Conservation (phyloP, 2,113 vertebrate species). For the Cavia porcellus region DNA sequence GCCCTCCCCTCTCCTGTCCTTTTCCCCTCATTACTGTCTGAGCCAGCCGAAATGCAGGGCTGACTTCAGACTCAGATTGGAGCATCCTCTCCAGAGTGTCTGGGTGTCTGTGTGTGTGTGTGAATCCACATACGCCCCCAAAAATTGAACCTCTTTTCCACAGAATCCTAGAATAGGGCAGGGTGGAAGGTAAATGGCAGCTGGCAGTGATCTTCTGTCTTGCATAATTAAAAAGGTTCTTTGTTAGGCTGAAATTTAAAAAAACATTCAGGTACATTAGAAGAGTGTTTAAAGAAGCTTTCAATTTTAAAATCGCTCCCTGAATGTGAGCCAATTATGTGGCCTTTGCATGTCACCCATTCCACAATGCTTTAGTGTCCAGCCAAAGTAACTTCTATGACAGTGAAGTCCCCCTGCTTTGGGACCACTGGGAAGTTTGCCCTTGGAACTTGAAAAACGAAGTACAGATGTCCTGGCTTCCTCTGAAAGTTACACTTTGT, state of each 20-base stretch:
- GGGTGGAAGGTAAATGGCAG: background rate
- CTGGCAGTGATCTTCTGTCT: background rate
- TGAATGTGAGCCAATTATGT: background rate
- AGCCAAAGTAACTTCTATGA: background rate
- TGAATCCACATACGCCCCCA: too few relatives aligned
- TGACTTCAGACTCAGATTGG: too few relatives aligned
- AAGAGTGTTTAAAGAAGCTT: background rate
- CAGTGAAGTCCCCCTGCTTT: background rate
- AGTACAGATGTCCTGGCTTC: too few relatives aligned
- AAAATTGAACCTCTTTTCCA: too few relatives aligned
- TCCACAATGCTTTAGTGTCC: background rate
- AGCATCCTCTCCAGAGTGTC: too few relatives aligned
- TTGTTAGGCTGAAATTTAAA: background rate
- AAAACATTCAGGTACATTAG: background rate
- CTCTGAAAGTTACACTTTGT: background rate
- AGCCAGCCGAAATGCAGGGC: too few relatives aligned
- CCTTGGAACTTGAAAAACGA: background rate
- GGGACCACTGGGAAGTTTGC: background rate
- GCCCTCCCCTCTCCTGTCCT: too few relatives aligned
- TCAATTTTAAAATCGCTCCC: background rate
- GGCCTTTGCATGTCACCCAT: background rate
- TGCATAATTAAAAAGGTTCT: background rate
- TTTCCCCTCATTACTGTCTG: too few relatives aligned
- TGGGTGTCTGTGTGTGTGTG: too few relatives aligned
- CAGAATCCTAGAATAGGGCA: too few relatives aligned